These are phyloP conservation scores for Globicephala melas DNA, from an alignment of 2,113 vertebrate genomes.

Conservation along the genomic window DNA sequence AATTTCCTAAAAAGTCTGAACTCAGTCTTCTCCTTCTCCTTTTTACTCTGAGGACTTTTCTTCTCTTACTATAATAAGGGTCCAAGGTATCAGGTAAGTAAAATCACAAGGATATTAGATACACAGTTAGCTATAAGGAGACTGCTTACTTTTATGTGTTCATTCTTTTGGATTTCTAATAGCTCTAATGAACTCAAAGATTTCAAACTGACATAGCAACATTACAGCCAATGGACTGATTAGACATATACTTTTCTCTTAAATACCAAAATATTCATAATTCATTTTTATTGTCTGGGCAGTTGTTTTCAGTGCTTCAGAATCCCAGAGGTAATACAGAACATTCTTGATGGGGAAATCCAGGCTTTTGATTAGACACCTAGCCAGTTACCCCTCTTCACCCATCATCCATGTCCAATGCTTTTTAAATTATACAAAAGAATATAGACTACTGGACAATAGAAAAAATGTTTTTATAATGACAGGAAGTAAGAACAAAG, in stretches of 20 bases:
- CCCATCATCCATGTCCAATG: not conserved
- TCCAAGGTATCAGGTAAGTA: not conserved
- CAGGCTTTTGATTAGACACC: not conserved
- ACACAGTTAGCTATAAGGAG: not conserved
- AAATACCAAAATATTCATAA: not conserved
- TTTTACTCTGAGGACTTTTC: not conserved
- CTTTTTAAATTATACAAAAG: not conserved
- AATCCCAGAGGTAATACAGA: not conserved
- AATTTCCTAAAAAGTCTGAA: not conserved
- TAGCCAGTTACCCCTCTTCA: not conserved
- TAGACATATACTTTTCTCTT: not conserved
- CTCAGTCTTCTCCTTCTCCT: not conserved
- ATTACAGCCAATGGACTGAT: not conserved
- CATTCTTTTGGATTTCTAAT: not conserved
- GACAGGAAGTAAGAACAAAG: not conserved
- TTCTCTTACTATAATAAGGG: not conserved
- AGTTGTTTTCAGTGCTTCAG: not conserved
- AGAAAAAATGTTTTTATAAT: not conserved
- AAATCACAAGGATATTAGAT: not conserved
- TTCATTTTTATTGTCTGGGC: not conserved
- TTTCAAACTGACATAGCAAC: not conserved
- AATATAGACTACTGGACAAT: not conserved
- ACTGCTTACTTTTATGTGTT: not conserved
- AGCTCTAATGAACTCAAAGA: not conserved
- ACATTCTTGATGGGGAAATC: not conserved